phyloP scores from a whole-genome alignment of 2,113 vertebrate genomes.

The Cephalopterus ornatus region DNA sequence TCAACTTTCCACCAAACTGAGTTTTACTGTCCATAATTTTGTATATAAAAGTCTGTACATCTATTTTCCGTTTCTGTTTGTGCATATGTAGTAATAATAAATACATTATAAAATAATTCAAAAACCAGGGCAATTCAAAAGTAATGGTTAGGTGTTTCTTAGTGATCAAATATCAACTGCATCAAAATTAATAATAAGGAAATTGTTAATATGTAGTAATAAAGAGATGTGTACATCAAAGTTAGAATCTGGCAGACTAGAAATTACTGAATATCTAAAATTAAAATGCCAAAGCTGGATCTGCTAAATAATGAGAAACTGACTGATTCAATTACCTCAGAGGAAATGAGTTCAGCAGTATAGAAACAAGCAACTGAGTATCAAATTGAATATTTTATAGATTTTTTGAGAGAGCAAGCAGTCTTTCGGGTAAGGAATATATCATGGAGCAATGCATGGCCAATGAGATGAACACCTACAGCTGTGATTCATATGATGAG shows the following conservation, averaged over 20 bases:
- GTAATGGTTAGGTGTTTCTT: not conserved
- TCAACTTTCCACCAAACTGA: not conserved
- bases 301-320: constrained; percentile 69
- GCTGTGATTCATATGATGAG: not conserved
- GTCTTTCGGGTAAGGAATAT: constrained; percentile 8
- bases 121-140: not conserved
- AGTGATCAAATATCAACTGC: not conserved
- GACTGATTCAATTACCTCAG: constrained; percentile 65
- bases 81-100: not conserved
- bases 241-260: constrained; percentile 59
- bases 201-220: constrained; percentile 6
- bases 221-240: constrained; percentile 46
- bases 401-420: not conserved
- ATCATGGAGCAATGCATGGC: not conserved
- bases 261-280: constrained; percentile 70
- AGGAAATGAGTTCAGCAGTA: constrained; percentile 67
- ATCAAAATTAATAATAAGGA: constrained; percentile 23
- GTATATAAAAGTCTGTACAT: not conserved
- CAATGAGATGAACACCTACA: not conserved
- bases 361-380: constrained; percentile 53
- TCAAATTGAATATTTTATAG: constrained; percentile 29
- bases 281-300: constrained; percentile 70
- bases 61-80: not conserved
- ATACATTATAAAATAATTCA: not conserved
- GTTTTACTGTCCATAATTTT: not conserved